Percentiles rank a stretch among this genome's conserved stretches.
These are phyloP conservation scores for Atethmia centrago DNA, from an alignment of 2,888 invertebrate species.

Conservation along the genomic window DNA sequence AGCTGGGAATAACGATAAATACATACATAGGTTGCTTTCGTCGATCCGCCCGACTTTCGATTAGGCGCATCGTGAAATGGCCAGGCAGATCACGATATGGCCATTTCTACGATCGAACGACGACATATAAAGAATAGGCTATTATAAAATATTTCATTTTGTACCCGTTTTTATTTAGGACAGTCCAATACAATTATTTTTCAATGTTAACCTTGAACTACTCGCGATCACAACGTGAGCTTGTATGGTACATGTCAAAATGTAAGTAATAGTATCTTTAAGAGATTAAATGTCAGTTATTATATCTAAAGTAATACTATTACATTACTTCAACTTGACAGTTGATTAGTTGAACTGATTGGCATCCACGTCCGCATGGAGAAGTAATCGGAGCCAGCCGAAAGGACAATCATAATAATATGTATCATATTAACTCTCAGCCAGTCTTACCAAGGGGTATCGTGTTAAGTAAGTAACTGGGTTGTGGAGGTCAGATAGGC, in stretches of 20 bases:
- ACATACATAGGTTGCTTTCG: no score
- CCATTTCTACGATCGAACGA: no score
- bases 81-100: no score
- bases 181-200: constrained; percentile 5
- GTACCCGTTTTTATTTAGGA: constrained; percentile 22
- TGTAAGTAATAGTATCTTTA: constrained; percentile 5
- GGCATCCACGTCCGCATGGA: background rate
- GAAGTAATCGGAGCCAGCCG: background rate
- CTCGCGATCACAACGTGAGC: constrained; percentile 42
- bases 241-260: constrained; percentile 25
- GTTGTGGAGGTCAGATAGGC: no score
- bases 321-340: constrained; percentile 49
- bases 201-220: constrained; percentile 40
- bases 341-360: background rate
- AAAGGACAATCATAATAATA: background rate
- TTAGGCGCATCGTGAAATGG: no score
- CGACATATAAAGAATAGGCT: background rate
- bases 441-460: no score
- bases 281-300: constrained; percentile 1
- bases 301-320: constrained; percentile 6
- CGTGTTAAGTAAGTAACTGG: no score
- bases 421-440: no score
- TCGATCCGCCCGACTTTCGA: no score
- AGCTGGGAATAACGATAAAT: no score
- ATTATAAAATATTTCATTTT: background rate